Conservation (phyloP, 2,797 vertebrate species). For the Clamator glandarius region DNA sequence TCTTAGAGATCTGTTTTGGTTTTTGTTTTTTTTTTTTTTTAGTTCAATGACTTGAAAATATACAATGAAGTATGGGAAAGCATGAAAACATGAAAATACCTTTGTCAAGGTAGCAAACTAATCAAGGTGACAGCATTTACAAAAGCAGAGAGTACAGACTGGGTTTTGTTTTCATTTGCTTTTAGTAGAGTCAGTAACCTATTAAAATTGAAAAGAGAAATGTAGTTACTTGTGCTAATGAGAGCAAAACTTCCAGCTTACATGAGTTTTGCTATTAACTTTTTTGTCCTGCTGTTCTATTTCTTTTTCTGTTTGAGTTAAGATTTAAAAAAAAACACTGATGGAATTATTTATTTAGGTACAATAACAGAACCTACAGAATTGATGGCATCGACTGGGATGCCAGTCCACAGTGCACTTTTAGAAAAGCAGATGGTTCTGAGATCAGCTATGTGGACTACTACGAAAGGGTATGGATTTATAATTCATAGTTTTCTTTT, state of each 20-base stretch:
- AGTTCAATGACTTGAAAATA: neutral
- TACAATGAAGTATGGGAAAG: neutral
- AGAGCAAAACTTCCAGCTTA: neutral
- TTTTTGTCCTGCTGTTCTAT: neutral
- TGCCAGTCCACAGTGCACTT: constrained; percentile 86
- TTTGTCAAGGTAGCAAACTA: neutral
- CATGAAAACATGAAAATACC: neutral
- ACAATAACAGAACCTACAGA: constrained; percentile 96
- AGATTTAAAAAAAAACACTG: neutral
- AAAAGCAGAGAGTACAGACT: neutral
- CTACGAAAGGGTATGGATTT: constrained; percentile 83
- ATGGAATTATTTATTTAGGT: constrained; percentile 75
- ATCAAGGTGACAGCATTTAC: neutral
- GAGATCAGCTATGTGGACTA: constrained; percentile 89
- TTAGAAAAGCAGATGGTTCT: constrained; percentile 84
- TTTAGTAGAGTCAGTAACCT: neutral
- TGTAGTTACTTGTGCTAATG: neutral
- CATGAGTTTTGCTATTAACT: neutral
- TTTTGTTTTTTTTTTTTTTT: neutral
- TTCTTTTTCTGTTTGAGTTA: neutral
- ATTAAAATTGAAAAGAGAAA: neutral
- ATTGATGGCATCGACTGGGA: constrained; percentile 96
- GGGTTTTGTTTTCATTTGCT: neutral
- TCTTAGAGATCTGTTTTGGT: neutral
- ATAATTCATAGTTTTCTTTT: neutral